A percentile compares a stretch with the other conserved stretches of the same genome.
Evolutionary conservation across 1,140 invertebrate species (phyloP).

Genomic region (Araneus ventricosus): DNA sequence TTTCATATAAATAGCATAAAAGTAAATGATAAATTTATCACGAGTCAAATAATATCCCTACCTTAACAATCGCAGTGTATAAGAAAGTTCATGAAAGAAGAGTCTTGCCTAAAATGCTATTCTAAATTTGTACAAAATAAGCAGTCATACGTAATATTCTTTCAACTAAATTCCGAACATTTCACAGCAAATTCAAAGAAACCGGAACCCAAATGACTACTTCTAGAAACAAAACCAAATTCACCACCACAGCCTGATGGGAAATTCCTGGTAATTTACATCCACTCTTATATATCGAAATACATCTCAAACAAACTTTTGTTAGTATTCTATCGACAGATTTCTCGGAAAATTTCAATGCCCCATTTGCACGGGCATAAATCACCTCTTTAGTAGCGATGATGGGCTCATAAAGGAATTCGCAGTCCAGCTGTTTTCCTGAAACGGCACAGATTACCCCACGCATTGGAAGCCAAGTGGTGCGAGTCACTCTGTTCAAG

Average conservation of each 20-base stretch:
- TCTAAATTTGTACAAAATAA: too few relatives aligned
- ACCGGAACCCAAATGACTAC: too few relatives aligned
- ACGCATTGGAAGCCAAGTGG: neutral
- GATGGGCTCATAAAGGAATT: constrained; percentile 10
- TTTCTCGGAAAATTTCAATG: neutral
- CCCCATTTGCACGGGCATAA: neutral
- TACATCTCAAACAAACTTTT: neutral
- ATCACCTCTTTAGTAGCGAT: neutral
- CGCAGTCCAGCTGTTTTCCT: neutral
- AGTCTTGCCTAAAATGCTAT: too few relatives aligned
- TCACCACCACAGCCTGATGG: neutral
- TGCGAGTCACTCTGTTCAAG: neutral
- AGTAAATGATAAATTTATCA: too few relatives aligned
- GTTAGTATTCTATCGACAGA: neutral
- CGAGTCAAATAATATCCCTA: too few relatives aligned
- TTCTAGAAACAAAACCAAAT: too few relatives aligned
- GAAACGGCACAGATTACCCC: neutral
- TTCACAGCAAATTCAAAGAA: too few relatives aligned
- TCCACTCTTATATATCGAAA: neutral
- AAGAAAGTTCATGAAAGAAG: too few relatives aligned
- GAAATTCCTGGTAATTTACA: neutral
- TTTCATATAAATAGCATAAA: too few relatives aligned
- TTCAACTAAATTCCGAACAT: too few relatives aligned
- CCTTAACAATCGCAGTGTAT: too few relatives aligned
- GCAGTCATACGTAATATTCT: too few relatives aligned